These are phyloP conservation scores for Tetramorium simillimum DNA, from an alignment of 1,140 invertebrate genomes.

Conservation along the genomic window DNA sequence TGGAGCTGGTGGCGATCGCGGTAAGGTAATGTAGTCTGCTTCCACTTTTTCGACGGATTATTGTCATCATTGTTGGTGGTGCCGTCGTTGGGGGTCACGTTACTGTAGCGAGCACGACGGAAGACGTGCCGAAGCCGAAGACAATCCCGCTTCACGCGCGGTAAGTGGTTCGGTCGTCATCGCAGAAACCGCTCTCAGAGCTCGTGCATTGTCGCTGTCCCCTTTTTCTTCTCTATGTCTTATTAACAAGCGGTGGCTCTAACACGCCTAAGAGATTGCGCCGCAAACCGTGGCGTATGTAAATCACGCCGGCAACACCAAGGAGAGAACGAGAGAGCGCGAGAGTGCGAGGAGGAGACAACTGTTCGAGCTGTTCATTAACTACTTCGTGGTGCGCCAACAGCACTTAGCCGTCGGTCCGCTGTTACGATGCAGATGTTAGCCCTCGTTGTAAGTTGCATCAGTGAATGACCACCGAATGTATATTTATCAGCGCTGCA, in stretches of 20 bases:
- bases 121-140: background rate
- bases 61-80: background rate
- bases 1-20: background rate
- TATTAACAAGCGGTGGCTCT: constrained; percentile 57
- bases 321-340: background rate
- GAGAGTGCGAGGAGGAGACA: background rate
- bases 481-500: constrained; percentile 4
- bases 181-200: constrained; percentile 19
- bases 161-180: constrained; percentile 59
- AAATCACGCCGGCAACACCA: constrained; percentile 54
- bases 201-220: constrained; percentile 15
- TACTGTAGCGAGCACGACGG: background rate
- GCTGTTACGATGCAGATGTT: constrained; percentile 23
- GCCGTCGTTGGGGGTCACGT: background rate
- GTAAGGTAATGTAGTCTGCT: background rate
- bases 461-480: constrained; percentile 5
- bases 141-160: background rate
- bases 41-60: background rate
- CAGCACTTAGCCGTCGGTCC: constrained; percentile 20
- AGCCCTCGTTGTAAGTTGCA: background rate
- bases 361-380: constrained; percentile 45
- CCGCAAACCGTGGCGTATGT: constrained; percentile 16
- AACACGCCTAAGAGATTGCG: constrained; percentile 35
- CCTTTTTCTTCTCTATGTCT: constrained; percentile 52
- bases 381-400: constrained; percentile 22